phyloP scores from a whole-genome alignment of 2,113 vertebrate species.

The Tyrannus savana region DNA sequence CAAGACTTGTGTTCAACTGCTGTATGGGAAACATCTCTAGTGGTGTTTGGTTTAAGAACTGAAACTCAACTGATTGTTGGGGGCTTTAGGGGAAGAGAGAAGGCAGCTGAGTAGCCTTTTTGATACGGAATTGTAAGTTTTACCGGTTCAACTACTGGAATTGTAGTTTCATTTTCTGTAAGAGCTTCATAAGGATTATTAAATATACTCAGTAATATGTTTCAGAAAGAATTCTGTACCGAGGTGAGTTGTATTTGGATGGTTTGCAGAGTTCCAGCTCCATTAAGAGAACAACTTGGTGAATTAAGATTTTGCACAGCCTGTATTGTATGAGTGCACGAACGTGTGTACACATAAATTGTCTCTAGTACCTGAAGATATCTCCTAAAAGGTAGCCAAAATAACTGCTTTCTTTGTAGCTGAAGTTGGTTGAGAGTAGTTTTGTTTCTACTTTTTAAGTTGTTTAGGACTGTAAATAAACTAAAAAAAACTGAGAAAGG shows the following conservation, averaged over 20 bases:
- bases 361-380: background rate
- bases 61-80: background rate
- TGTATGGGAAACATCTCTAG: background rate
- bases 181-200: background rate
- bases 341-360: background rate
- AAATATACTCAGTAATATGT: background rate
- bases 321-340: background rate
- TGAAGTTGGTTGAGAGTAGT: background rate
- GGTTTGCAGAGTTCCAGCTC: background rate
- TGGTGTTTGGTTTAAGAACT: background rate
- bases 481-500: background rate
- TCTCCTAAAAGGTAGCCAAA: background rate
- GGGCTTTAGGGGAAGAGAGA: background rate
- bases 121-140: background rate
- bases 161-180: background rate
- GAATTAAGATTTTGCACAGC: background rate
- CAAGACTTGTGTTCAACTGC: background rate
- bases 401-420: background rate
- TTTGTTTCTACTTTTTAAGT: background rate
- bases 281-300: background rate
- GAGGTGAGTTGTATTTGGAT: background rate
- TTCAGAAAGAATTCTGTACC: background rate
- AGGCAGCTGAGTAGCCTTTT: background rate
- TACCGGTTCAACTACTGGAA: background rate
- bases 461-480: background rate